These are phyloP conservation scores for Ophioderma brevispina DNA, from an alignment of 35 echinoderm and acorn worm species.

Conservation along the genomic window DNA sequence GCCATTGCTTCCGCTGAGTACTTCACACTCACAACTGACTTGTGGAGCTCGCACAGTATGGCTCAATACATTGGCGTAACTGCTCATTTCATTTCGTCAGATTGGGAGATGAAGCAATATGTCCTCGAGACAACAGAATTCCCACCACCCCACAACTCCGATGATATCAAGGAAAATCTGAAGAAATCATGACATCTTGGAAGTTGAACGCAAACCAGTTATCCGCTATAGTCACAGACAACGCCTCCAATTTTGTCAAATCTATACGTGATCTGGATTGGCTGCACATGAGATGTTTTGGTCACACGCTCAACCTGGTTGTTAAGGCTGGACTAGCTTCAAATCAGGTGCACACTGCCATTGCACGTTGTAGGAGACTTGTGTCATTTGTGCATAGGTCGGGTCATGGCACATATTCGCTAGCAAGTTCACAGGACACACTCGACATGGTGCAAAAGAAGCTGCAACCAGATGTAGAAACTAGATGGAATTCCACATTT, in stretches of 20 bases:
- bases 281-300: constrained; percentile 27
- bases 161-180: not conserved
- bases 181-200: too few relatives aligned
- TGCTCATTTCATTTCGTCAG: not conserved
- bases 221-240: constrained; percentile 12
- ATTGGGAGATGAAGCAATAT: constrained; percentile 16
- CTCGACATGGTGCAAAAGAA: not conserved
- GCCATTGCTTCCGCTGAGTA: not conserved
- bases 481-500: too few relatives aligned
- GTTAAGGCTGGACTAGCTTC: constrained; percentile 28
- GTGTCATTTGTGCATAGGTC: constrained; percentile 32
- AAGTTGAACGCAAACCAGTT: too few relatives aligned
- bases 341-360: not conserved
- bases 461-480: constrained; percentile 21
- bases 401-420: not conserved
- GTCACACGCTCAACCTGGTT: constrained; percentile 24
- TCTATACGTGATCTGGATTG: not conserved
- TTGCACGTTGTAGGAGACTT: constrained; percentile 39
- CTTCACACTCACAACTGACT: constrained; percentile 21
- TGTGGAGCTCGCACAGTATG: constrained; percentile 29
- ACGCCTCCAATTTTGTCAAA: constrained; percentile 8
- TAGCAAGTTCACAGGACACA: not conserved
- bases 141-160: constrained; percentile 16
- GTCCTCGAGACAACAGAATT: not conserved
- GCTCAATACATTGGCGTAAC: constrained; percentile 29